These are phyloP conservation scores for Takifugu rubripes DNA, from an alignment of 2,797 vertebrate genomes.

Conservation along the genomic window DNA sequence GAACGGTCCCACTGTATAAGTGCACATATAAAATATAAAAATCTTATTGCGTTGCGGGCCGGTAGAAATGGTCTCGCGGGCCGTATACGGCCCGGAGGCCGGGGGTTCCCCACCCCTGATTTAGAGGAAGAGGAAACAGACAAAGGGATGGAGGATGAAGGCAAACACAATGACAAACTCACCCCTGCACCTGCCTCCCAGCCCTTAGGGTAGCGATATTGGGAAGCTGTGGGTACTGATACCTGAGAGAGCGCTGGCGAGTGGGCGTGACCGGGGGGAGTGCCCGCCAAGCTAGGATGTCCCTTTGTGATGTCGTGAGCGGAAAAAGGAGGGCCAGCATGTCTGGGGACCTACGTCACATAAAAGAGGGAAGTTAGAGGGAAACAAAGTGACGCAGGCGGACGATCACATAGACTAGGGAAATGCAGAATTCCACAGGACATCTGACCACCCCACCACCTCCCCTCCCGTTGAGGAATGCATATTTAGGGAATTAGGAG, in stretches of 20 bases:
- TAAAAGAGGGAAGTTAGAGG: slow-evolving; percentile 45
- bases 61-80: too few relatives aligned
- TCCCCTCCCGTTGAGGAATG: slow-evolving; percentile 43
- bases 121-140: slow-evolving; percentile 14
- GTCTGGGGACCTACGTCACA: slow-evolving; percentile 88
- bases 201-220: slow-evolving; percentile 77
- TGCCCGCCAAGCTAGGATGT: slow-evolving; percentile 90
- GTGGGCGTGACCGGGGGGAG: slow-evolving; percentile 91
- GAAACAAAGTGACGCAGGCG: slow-evolving; percentile 5
- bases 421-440: slow-evolving; percentile 38
- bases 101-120: background rate
- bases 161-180: slow-evolving; percentile 46
- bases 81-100: too few relatives aligned
- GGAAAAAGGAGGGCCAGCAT: slow-evolving; percentile 85
- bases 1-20: too few relatives aligned
- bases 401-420: background rate
- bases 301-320: slow-evolving; percentile 96
- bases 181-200: slow-evolving; percentile 79
- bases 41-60: too few relatives aligned
- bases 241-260: slow-evolving; percentile 96
- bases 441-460: slow-evolving; percentile 31
- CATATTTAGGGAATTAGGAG: slow-evolving; percentile 36
- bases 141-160: slow-evolving; percentile 41
- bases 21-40: too few relatives aligned
- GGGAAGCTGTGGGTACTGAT: slow-evolving; percentile 75